Base-by-base conservation (phyloP, 2,797 vertebrate genomes). In the Momotus momota region DNA sequence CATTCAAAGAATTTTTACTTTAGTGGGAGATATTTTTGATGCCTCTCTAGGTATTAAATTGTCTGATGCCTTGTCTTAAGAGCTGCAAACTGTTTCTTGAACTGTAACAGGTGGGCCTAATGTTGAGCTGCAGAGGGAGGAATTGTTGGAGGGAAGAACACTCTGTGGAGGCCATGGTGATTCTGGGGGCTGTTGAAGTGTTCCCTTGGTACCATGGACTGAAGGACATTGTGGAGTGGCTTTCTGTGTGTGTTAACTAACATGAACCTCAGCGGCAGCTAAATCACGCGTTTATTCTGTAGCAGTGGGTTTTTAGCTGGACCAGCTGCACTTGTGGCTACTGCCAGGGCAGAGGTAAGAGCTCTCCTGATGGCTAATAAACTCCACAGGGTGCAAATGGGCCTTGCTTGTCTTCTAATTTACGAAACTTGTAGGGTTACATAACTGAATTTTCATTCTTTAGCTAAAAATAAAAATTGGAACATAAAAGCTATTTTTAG, bases 391-490 rank as follows among this genome's bases (percentile, higher is more conserved):
- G 71, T 8, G 38, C 91, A 77, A 66, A 58, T 55, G 5, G 60
- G 81, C 70, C 92, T 94, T 40, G 83, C 84, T 86, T 40, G 67
- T 74, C 94, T 97, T 83, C 65, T 54, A 10, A 65, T 93, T 86
- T 81, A 60, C 18, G 4, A 57, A 95, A 94, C 35, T 54, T 35
- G 66, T 78, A 40, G 88, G 66, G 67, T 97, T 98, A 97, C 72
- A n/a, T 98, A 97, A 98, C 96, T 57, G 81, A 81, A 89, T 93
- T 93, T 96, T 97, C 94, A 92, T 95, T 95, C 96, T 97, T 88
- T 74, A 38, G 96, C 97, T 97, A 96, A 98, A 98, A 97, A 97
- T 97, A 97, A 96, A 93, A 98, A 97, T 84, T 96, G 96, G 97
- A 97, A 89, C 97, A 95, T 92, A 97, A 96, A 96, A 96, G 83